Conservation (phyloP, 2,888 invertebrate genomes). For the Rhabditophanes sp. region DNA sequence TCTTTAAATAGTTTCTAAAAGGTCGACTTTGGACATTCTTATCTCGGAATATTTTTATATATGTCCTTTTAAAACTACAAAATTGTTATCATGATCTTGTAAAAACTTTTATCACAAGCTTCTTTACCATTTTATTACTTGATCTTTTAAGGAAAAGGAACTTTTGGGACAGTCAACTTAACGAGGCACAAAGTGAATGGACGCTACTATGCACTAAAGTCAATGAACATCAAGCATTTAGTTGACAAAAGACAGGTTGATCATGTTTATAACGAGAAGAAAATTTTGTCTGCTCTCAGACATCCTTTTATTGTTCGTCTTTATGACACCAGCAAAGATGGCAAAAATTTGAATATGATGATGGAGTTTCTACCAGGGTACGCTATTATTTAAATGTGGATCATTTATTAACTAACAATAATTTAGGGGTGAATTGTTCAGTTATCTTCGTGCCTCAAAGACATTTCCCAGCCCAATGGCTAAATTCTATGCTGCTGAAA, state of each 20-base stretch:
- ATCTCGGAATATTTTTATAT: too few species aligned
- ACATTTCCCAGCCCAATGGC: constrained; percentile 54
- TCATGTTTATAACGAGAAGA: constrained; percentile 91
- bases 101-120: background rate
- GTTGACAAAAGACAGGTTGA: constrained; percentile 82
- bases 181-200: constrained; percentile 51
- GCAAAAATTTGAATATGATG: constrained; percentile 80
- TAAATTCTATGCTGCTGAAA: constrained; percentile 84
- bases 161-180: constrained; percentile 82
- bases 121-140: constrained; percentile 2
- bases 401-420: too few species aligned
- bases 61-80: too few species aligned
- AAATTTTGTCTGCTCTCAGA: constrained; percentile 63
- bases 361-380: constrained; percentile 89
- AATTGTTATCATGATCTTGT: background rate
- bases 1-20: background rate
- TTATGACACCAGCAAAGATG: constrained; percentile 80
- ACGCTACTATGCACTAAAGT: constrained; percentile 78
- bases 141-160: constrained; percentile 58
- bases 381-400: too few species aligned
- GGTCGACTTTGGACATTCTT: background rate
- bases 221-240: constrained; percentile 73
- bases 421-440: constrained; percentile 91
- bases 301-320: constrained; percentile 91
- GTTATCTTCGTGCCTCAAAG: constrained; percentile 58